Evolutionary conservation across 2,113 vertebrate species (phyloP), one percentile per base, ranked within the genome.

Genomic region (Mixornis gularis): DNA sequence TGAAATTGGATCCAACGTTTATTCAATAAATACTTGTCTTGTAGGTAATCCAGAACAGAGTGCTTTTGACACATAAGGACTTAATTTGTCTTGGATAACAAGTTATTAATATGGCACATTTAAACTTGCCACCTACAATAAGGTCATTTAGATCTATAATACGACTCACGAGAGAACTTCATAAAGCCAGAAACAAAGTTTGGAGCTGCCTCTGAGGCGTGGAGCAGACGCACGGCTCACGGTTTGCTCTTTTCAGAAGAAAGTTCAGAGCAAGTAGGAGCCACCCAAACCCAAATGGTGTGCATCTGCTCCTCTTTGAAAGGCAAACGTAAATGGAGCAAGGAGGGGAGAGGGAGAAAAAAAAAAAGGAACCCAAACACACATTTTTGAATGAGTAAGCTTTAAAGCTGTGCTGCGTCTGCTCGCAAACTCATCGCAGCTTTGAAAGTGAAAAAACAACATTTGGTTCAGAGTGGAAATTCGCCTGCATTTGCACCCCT

Each of bases 1-100:
- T 97, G 97, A 98, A 98, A 98, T 98, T 98, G 97, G 96, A 97
- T 95, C 97, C 96, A 97, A 97, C 97, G 94, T 98, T 97, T 98
- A 98, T 98, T 98, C 98, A 97, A 98, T 98, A 98, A 98, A 98
- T 97, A 97, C 97, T 98, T 98, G 98, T 98, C 97, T 97, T 96
- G 97, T 97, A 97, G 97, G 97, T 98, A 97, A 98, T 97, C 97
- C 97, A 97, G 97, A 96, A 89, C 95, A 69, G 90, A 98, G 96
- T 97, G 97, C 96, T 97, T 97, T 96, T 97, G 97, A 98, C 97
- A 98, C 94, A 97, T 96, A 97, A 98, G 95, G 97, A 97, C 97
- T 98, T 98, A 97, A 98, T 98, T 98, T 98, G 97, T 98, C 97
- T 97, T 96, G 95, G 96, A 96, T 97, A 98, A 97, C 96, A 97